Evolutionary conservation across 2,888 invertebrate genomes (phyloP), one percentile per base, ranked within the genome.

Genomic region (Phymatocera aterrima): DNA sequence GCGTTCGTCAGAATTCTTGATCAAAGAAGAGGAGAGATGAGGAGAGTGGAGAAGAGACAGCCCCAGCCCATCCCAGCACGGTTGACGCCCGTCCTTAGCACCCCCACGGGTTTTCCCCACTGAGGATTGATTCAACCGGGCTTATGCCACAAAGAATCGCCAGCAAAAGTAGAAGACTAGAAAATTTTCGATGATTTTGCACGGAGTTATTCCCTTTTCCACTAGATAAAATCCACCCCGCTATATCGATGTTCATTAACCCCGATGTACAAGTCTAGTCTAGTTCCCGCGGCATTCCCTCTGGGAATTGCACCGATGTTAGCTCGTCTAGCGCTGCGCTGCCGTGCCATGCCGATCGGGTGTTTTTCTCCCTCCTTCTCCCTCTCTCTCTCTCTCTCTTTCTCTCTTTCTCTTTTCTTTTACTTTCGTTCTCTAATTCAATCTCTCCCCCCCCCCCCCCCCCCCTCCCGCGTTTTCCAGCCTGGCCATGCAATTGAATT

Each of bases 1-100:
- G 10, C 28, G 51, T 72, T 72, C 72, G 31, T 72, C 72, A 51
- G 51, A 72, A 72, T 72, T 51, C 8, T 18, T 72, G 72, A 72
- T 72, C 72, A 72, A 72, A 72, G 72, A 72, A 24, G 34, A 64
- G 24, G 15, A 12, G 12, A 51, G n/a, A 31, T 12, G 51, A 31
- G 21, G 31, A 18, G 31, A 61, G n/a, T n/a, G n/a, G n/a, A n/a
- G n/a, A n/a, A n/a, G n/a, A n/a, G n/a, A n/a, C n/a, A n/a, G n/a
- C n/a, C 37, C 28, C 34, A 6, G 10, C 43, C 40, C 43, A 43
- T 77, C 61, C 61, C 60, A 61, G 60, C 18, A 10, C 77, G 77
- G 43, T 40, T 28, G 51, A 24, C 37, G 15, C 74, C 21, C 28
- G 40, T 18, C 74, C 46, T 28, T 72, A 57, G 15, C 8, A 72